phyloP scores from a whole-genome alignment of 2,797 vertebrate species.

The Miopithecus talapoin region DNA sequence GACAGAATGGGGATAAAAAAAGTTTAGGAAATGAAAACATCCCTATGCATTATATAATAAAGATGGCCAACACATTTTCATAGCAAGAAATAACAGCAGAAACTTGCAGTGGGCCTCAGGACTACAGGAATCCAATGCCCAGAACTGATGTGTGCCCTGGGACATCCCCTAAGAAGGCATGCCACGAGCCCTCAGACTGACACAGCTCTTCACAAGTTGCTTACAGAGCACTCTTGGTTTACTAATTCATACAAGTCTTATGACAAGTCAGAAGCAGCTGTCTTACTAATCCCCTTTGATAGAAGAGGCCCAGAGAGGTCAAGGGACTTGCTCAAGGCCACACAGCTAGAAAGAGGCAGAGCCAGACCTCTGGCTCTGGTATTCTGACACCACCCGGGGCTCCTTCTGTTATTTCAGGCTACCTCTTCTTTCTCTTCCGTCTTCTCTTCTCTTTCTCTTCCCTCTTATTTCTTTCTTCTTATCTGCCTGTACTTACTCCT shows the following conservation, averaged over 20 bases:
- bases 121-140: not conserved
- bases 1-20: not conserved
- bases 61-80: not conserved
- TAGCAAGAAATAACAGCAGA: not conserved
- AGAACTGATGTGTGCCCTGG: not conserved
- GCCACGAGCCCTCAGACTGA: not conserved
- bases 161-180: not conserved
- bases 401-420: not conserved
- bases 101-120: too few relatives aligned
- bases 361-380: not conserved
- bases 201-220: not conserved
- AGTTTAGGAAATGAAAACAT: not conserved
- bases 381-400: rapidly evolving
- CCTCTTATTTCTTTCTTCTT: not conserved
- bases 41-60: not conserved
- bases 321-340: not conserved
- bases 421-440: rapidly evolving
- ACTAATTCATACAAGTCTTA: conserved; percentile 42
- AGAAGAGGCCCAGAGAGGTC: not conserved
- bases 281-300: conserved; percentile 9
- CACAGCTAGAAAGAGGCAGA: not conserved
- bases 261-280: conserved; percentile 14
- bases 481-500: not conserved
- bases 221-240: conserved; percentile 39
- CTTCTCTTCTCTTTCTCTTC: not conserved